Evolutionary conservation across 2,113 vertebrate species (phyloP), one percentile per base, ranked within the genome.

Genomic region (Apaloderma vittatum): DNA sequence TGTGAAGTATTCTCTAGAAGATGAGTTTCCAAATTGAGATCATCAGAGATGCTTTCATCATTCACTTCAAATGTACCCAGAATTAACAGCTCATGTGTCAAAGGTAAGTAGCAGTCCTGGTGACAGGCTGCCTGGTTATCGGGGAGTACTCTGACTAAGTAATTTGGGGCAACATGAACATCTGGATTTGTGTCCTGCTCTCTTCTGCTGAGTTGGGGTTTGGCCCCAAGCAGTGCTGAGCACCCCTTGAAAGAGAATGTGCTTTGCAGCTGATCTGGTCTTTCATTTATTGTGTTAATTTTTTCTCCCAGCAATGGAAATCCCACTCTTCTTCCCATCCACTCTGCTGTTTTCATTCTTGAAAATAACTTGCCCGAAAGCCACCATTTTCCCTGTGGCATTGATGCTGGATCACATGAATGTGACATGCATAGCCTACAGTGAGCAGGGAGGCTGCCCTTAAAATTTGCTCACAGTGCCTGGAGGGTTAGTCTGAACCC

Each of bases 191-290:
- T 55, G 55, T 22, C n/a, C 22, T 70, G 19, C 26, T 79, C 55
- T 85, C 14, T 48, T 71, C 55, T 67, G 43, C 59, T 4, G 18
- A 52, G 46, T 6, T 37, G 36, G 43, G 32, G 32, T 51, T 90
- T 3, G 2, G 29, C 54, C 20, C 34, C 5, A 6, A 20, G 23
- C 37, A 46, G 30, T 34, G 37, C 2, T 0, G 0, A 58, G 6
- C 18, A 18, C 22, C 20, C 67, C 32, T 19, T 74, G 48, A 73
- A 86, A 58, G 51, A n/a, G 45, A 3, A 8, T 1, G 1, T 24
- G 48, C 27, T 76, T 27, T 77, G 83, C 71, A 46, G 26, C 15
- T 1, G 4, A 34, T 40, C 18, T 21, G 4, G 12, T 52, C 11
- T 30, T 79, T 75, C 59, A 52, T 76, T 85, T 70, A 54, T 19